These are phyloP conservation scores for Hemitrygon akajei DNA, from an alignment of 2,797 vertebrate genomes.

Conservation along the genomic window DNA sequence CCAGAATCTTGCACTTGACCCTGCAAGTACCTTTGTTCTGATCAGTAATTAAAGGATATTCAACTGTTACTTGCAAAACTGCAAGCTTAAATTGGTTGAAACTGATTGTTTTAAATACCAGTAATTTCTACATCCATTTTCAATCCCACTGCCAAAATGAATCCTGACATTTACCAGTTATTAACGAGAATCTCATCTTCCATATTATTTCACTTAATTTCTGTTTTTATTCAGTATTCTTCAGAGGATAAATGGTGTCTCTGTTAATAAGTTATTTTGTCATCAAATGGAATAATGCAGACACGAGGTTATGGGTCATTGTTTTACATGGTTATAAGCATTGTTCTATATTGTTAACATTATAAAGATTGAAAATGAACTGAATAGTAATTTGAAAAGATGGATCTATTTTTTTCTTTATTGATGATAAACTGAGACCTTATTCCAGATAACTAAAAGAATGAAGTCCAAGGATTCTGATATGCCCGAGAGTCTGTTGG, in stretches of 20 bases:
- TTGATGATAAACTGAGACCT: not conserved
- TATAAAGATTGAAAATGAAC: not conserved
- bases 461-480: too few species aligned
- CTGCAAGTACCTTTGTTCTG: too few species aligned
- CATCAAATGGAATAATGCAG: constrained; percentile 11
- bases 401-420: not conserved
- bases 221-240: not conserved
- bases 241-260: not conserved
- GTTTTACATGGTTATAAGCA: not conserved
- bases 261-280: constrained; percentile 18
- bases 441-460: not conserved
- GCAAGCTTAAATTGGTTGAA: too few species aligned
- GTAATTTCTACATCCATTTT: too few species aligned
- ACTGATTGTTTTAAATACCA: too few species aligned
- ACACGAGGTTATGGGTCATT: not conserved
- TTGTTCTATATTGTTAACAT: not conserved
- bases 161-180: not conserved
- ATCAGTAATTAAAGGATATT: too few species aligned
- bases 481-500: too few species aligned
- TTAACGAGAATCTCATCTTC: not conserved
- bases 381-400: not conserved
- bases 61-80: too few species aligned
- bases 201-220: not conserved
- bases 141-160: not conserved
- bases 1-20: too few species aligned